phyloP scores from a whole-genome alignment of 2,888 invertebrate species.

The Brenthis daphne region DNA sequence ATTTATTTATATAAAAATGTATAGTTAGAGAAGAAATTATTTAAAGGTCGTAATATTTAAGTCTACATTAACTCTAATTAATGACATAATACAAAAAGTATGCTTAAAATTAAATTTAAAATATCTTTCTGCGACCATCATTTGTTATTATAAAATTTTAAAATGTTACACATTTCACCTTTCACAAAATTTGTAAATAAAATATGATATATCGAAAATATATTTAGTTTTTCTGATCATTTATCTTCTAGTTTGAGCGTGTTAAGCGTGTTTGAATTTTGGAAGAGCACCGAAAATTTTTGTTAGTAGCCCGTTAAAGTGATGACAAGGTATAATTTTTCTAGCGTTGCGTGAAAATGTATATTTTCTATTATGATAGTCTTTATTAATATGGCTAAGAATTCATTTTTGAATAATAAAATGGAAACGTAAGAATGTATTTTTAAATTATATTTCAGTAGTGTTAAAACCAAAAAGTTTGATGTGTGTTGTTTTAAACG shows the following conservation, averaged over 20 bases:
- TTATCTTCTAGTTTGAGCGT: conserved; percentile 45
- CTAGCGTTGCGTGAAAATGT: conserved; percentile 39
- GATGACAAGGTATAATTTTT: conserved; percentile 53
- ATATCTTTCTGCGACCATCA: too few relatives aligned
- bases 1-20: too few relatives aligned
- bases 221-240: conserved; percentile 36
- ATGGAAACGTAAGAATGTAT: conserved; percentile 20
- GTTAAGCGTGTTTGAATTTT: conserved; percentile 44
- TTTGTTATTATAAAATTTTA: too few relatives aligned
- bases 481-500: conserved; percentile 45
- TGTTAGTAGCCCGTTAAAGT: conserved; percentile 49
- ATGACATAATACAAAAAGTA: too few relatives aligned
- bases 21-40: too few relatives aligned
- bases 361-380: neutral
- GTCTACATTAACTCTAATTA: too few relatives aligned
- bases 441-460: conserved; percentile 43
- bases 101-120: too few relatives aligned
- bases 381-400: conserved; percentile 20
- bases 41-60: too few relatives aligned
- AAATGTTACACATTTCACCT: too few relatives aligned
- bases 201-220: conserved; percentile 4
- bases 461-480: conserved; percentile 44
- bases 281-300: conserved; percentile 45
- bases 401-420: conserved; percentile 17
- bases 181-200: neutral